Conservation (phyloP, 1,140 invertebrate genomes). For the Rhyacophila brunnea region DNA sequence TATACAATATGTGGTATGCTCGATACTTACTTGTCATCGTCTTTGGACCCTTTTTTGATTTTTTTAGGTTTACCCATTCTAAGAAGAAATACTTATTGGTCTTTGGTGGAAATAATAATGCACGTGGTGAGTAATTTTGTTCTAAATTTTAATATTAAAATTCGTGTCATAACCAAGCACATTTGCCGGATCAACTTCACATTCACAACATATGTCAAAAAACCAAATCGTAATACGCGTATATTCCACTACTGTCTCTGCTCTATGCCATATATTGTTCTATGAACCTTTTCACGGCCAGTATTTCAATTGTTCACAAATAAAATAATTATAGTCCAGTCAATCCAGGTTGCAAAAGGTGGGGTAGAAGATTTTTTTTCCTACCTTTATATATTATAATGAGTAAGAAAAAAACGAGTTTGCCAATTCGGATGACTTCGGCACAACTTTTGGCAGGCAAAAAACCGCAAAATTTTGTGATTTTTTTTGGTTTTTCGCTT, state of each 20-base stretch:
- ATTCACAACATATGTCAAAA: slow-evolving; percentile 16
- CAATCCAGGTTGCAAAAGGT: no score
- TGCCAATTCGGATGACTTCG: no score
- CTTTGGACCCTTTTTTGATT: slow-evolving; percentile 62
- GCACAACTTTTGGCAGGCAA: no score
- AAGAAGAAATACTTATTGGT: neutral
- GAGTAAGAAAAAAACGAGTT: no score
- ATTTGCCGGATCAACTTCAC: slow-evolving; percentile 25
- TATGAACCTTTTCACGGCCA: no score
- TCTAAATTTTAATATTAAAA: slow-evolving; percentile 10
- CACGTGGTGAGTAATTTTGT: neutral
- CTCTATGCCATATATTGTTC: no score
- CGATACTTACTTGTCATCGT: slow-evolving; percentile 61
- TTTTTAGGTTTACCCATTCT: slow-evolving; percentile 70
- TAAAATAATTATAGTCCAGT: no score
- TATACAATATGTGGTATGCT: neutral
- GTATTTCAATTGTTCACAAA: no score
- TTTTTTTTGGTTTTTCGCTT: no score
- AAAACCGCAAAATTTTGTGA: no score
- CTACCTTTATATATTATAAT: no score
- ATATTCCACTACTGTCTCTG: slow-evolving; percentile 8
- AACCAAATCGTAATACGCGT: slow-evolving; percentile 9
- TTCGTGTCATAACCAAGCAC: slow-evolving; percentile 30
- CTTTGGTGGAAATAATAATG: neutral
- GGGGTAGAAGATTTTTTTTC: no score